phyloP scores from a whole-genome alignment of 30 jellyfish, hydroid and myxozoan species.

The Aurelia aurita region DNA sequence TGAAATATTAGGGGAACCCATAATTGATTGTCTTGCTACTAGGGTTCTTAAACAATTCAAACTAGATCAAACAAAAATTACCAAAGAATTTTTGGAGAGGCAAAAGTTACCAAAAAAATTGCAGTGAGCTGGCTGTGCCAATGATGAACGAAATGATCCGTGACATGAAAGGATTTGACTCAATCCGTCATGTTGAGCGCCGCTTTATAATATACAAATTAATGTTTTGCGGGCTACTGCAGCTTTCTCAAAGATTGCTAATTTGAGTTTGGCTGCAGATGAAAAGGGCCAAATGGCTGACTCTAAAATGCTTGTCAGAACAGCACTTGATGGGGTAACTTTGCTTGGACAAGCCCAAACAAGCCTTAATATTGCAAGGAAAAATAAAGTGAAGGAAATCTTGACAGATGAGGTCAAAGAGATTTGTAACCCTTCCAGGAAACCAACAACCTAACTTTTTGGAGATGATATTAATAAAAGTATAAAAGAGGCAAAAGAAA shows the following conservation, averaged over 20 bases:
- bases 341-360: not conserved
- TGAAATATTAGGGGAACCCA: conserved; percentile 2
- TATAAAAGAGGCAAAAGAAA: not conserved
- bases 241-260: not conserved
- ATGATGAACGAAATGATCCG: not conserved
- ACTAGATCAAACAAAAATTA: conserved; percentile 3
- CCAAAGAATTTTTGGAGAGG: not conserved
- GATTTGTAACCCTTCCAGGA: not conserved
- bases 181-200: not conserved
- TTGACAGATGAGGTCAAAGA: not conserved
- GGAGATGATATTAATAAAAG: too few relatives aligned
- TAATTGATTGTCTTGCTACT: not conserved
- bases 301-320: not conserved
- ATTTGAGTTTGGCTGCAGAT: not conserved
- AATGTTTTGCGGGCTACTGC: not conserved
- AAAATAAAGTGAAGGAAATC: conserved; percentile 6
- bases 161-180: conserved; percentile 2
- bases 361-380: not conserved
- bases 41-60: not conserved
- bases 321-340: not conserved
- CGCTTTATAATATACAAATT: not conserved
- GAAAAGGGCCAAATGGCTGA: conserved; percentile 10
- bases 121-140: conserved; percentile 1
- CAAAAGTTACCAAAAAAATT: not conserved
- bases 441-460: not conserved